These are phyloP conservation scores for Lepidothrix coronata DNA, from an alignment of 2,113 vertebrate species.

Conservation along the genomic window DNA sequence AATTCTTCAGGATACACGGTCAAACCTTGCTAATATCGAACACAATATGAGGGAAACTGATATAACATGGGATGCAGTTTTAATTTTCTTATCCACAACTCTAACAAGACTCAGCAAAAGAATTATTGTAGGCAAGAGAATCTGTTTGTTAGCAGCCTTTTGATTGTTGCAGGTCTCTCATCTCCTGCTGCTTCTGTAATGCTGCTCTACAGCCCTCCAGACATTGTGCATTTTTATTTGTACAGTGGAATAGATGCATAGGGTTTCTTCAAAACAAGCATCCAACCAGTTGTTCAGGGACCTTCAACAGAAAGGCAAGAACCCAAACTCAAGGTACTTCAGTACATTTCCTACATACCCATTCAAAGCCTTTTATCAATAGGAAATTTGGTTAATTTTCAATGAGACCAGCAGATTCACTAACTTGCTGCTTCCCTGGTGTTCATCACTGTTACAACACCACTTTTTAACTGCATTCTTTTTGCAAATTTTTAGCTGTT, in stretches of 20 bases:
- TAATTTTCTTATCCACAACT: background rate
- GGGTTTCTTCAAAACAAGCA: background rate
- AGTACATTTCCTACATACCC: background rate
- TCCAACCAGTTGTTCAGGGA: background rate
- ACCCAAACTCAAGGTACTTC: background rate
- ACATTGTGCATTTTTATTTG: background rate
- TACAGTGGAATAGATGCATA: background rate
- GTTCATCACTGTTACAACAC: background rate
- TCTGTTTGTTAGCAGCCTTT: background rate
- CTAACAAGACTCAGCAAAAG: background rate
- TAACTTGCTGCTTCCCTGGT: background rate
- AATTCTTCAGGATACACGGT: background rate
- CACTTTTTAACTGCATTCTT: background rate
- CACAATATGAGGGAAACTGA: background rate
- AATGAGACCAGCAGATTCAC: background rate
- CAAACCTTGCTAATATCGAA: background rate
- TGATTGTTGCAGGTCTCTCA: background rate
- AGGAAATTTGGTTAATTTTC: background rate
- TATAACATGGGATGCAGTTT: background rate
- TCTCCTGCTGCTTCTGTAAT: background rate
- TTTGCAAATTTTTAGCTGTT: background rate
- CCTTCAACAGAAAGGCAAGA: background rate
- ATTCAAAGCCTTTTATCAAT: background rate
- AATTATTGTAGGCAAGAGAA: background rate
- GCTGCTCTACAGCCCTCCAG: background rate